phyloP scores from a whole-genome alignment of 2,888 invertebrate species.

The Macrosiphum euphorbiae region DNA sequence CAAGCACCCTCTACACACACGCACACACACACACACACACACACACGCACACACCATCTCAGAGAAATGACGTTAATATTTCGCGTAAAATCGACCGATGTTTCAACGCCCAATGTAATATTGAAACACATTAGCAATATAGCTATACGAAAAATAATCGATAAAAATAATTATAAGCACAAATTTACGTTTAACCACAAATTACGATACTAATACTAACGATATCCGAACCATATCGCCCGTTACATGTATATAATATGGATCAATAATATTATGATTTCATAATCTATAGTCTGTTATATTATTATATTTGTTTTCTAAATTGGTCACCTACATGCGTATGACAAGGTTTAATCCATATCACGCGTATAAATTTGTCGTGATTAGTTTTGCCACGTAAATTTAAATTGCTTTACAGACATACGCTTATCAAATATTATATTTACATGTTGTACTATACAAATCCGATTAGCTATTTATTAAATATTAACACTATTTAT shows the following conservation, averaged over 20 bases:
- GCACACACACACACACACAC: background rate
- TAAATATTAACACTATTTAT: background rate
- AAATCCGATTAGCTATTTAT: background rate
- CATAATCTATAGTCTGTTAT: background rate
- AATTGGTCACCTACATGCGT: background rate
- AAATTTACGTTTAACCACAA: background rate
- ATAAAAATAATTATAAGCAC: background rate
- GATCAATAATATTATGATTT: background rate
- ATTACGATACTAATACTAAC: background rate
- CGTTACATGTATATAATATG: background rate
- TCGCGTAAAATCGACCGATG: background rate
- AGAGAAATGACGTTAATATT: slow-evolving; percentile 17
- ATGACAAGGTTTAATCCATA: background rate
- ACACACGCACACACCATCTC: background rate
- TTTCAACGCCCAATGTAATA: background rate
- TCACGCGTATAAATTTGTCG: background rate
- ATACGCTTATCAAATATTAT: background rate
- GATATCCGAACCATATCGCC: background rate
- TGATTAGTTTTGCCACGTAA: background rate
- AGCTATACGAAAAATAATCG: background rate
- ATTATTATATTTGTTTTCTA: background rate
- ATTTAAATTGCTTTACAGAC: background rate
- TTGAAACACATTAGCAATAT: background rate
- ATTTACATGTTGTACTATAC: background rate
- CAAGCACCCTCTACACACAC: background rate